Conservation (phyloP, 2,888 invertebrate genomes). For the Synanthedon myopaeformis region DNA sequence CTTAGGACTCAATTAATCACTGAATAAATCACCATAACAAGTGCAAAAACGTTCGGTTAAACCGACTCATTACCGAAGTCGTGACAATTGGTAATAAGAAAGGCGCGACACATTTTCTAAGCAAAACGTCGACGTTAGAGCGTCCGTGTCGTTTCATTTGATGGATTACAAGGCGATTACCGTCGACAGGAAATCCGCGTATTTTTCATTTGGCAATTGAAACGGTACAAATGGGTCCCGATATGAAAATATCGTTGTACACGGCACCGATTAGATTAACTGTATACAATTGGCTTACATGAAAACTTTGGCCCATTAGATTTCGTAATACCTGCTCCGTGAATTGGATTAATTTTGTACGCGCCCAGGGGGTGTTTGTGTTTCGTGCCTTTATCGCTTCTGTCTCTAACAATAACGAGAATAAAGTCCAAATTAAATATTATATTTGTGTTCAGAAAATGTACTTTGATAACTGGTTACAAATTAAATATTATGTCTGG, state of each 20-base stretch:
- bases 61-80: slow-evolving; percentile 41
- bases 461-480: neutral
- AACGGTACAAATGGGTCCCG: slow-evolving; percentile 22
- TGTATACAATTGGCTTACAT: slow-evolving; percentile 62
- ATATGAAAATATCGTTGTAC: slow-evolving; percentile 60
- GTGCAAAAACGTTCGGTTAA: slow-evolving; percentile 32
- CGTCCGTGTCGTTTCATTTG: slow-evolving; percentile 38
- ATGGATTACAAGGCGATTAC: slow-evolving; percentile 64
- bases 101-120: slow-evolving; percentile 24
- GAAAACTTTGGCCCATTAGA: slow-evolving; percentile 51
- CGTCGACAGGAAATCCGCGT: slow-evolving; percentile 59
- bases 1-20: too few relatives aligned
- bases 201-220: slow-evolving; percentile 67
- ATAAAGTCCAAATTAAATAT: slow-evolving; percentile 33
- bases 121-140: slow-evolving; percentile 11
- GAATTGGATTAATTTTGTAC: slow-evolving; percentile 51
- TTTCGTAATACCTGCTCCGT: slow-evolving; percentile 37
- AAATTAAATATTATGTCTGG: neutral
- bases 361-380: slow-evolving; percentile 33
- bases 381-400: slow-evolving; percentile 39
- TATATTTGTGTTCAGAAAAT: neutral
- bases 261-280: slow-evolving; percentile 63
- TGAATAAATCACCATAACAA: slow-evolving; percentile 20
- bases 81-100: slow-evolving; percentile 52
- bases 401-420: slow-evolving; percentile 39